Percentiles rank a stretch among this genome's conserved stretches.
Evolutionary conservation across 2,113 vertebrate species (phyloP).

Genomic region (Pipra filicauda): DNA sequence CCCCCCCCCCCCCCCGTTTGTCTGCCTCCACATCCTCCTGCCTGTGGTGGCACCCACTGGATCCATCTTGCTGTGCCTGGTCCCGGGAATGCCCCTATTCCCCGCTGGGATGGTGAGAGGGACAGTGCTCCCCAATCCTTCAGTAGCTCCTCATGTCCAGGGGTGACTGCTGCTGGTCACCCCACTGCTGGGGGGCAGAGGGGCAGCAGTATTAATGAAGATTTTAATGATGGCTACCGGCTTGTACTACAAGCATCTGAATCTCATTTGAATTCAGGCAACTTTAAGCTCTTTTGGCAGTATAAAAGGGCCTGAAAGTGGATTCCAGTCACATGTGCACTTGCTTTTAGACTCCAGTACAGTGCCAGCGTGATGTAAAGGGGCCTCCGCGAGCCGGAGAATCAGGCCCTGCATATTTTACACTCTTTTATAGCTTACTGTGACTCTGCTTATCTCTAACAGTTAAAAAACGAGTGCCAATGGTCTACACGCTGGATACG

Average conservation of each 20-base stretch:
- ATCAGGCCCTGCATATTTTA: conserved; percentile 64
- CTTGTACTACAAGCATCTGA: conserved; percentile 37
- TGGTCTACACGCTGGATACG: conserved; percentile 70
- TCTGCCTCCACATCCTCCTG: not conserved
- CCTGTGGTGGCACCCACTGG: not conserved
- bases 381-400: conserved; percentile 54
- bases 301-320: conserved; percentile 66
- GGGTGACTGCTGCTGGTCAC: not conserved
- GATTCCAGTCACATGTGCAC: conserved; percentile 63
- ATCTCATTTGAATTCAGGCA: conserved; percentile 65
- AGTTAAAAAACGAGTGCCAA: conserved; percentile 62
- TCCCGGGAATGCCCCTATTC: fast-evolving
- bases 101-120: fast-evolving
- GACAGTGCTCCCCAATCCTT: not conserved
- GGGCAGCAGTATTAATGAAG: not conserved
- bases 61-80: fast-evolving
- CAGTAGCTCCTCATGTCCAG: fast-evolving
- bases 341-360: conserved; percentile 55
- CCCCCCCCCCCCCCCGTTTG: fast-evolving
- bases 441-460: conserved; percentile 64
- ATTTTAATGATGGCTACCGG: conserved; percentile 13
- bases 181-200: not conserved
- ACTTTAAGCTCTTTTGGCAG: conserved; percentile 67
- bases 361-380: conserved; percentile 62
- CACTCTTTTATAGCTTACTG: conserved; percentile 63